A percentile compares a stretch with the other conserved stretches of the same genome.
Evolutionary conservation across 2,113 vertebrate genomes (phyloP).

Genomic region (Cheilinus undulatus): DNA sequence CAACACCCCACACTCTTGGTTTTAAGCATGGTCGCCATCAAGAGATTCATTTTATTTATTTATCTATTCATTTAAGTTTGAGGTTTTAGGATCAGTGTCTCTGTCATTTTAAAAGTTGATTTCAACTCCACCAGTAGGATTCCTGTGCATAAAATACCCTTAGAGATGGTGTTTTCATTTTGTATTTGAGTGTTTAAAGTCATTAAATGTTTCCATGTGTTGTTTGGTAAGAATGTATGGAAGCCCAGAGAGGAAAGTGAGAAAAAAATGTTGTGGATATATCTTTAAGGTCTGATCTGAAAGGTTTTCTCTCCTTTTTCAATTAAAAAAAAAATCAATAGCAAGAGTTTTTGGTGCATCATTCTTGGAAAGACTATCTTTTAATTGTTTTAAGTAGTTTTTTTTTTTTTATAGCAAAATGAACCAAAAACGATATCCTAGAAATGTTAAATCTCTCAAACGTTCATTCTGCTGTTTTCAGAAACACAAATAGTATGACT

Average conservation of each 20-base stretch:
- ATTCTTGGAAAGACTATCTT: no score
- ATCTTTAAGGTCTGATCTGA: background rate
- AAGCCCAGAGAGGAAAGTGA: background rate
- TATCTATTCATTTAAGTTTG: background rate
- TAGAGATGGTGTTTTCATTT: conserved; percentile 17
- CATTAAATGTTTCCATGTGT: conserved; percentile 21
- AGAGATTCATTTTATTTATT: conserved; percentile 10
- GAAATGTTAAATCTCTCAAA: no score
- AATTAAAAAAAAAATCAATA: background rate
- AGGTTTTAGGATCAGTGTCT: conserved; percentile 15
- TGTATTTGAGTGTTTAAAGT: conserved; percentile 21
- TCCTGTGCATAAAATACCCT: background rate
- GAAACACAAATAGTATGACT: no score
- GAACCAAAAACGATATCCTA: no score
- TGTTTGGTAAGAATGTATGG: background rate
- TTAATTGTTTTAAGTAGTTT: no score
- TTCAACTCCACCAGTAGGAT: background rate
- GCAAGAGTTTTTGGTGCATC: no score
- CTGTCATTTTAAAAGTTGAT: background rate
- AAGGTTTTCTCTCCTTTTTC: background rate
- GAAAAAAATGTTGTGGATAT: background rate
- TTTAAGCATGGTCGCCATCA: conserved; percentile 62
- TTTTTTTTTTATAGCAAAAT: no score
- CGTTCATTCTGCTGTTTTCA: no score
- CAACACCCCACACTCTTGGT: conserved; percentile 23